Percentiles rank a stretch among this genome's conserved stretches.
Evolutionary conservation across 1,140 invertebrate species (phyloP).

Genomic region (Geopemphigus sp.): DNA sequence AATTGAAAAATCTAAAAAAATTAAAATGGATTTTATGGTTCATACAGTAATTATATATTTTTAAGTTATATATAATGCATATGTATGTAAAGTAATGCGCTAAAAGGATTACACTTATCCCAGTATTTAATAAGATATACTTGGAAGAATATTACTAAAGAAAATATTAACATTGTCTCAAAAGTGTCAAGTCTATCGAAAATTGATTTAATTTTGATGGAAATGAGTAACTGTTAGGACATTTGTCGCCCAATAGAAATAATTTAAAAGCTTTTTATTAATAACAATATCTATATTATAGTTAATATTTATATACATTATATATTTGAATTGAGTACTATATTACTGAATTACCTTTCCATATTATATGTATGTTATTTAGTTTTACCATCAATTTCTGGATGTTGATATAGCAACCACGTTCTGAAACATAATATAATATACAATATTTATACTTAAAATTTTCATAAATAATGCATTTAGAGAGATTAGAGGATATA

Average conservation of each 20-base stretch:
- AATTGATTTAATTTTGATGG: too few relatives aligned
- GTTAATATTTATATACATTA: background rate
- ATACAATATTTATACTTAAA: background rate
- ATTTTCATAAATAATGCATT: background rate
- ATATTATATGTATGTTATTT: background rate
- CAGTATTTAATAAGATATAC: too few relatives aligned
- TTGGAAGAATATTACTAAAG: too few relatives aligned
- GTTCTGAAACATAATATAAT: conserved; percentile 37
- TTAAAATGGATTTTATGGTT: background rate
- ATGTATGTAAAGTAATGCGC: background rate
- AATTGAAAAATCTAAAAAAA: background rate
- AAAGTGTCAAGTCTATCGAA: too few relatives aligned
- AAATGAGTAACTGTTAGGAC: too few relatives aligned
- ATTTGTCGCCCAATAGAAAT: too few relatives aligned
- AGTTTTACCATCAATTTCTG: conserved; percentile 21
- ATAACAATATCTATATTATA: too few relatives aligned
- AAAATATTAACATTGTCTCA: too few relatives aligned
- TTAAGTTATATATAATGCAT: too few relatives aligned
- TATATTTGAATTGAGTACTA: background rate
- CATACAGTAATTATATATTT: too few relatives aligned
- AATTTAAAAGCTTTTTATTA: too few relatives aligned
- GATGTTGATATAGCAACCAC: background rate
- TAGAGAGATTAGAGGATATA: background rate
- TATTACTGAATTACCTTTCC: conserved; percentile 7
- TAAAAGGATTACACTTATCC: too few relatives aligned